phyloP scores from a whole-genome alignment of 2,113 vertebrate genomes.

The sheep (Ovis aries) region ARS-UI_Ramb_v3.0 NC_056065.1:50178001-50178500 shows the following conservation, averaged over 20 bases:
- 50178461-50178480: neutral
- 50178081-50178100: fast-evolving
- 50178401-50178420: neutral
- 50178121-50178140: neutral
- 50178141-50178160: neutral
- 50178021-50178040: neutral
- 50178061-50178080: neutral
- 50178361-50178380: neutral
- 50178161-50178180: neutral
- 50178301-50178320: neutral
- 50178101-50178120: too few relatives aligned
- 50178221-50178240: neutral
- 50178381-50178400: neutral
- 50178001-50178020: neutral
- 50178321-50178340: neutral
- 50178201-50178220: neutral
- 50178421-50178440: neutral
- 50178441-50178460: neutral
- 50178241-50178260: neutral
- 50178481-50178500: neutral
- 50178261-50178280: neutral
- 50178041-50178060: neutral
- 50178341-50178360: neutral
- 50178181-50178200: fast-evolving
- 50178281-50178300: neutral